phyloP scores from a whole-genome alignment of 2,113 vertebrate species.

The Cheilinus undulatus region DNA sequence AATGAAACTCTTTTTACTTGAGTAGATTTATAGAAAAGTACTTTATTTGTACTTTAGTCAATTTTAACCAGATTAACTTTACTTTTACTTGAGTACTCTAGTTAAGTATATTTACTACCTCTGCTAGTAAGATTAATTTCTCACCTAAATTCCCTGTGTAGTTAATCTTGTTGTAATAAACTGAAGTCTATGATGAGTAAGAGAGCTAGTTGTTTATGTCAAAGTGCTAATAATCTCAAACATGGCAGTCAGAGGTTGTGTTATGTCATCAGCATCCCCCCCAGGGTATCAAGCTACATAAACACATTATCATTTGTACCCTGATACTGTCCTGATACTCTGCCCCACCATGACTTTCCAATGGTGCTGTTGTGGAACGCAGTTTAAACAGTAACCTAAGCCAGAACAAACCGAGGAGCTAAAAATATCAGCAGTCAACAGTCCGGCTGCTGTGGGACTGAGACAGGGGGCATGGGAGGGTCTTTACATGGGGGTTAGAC shows the following conservation, averaged over 20 bases:
- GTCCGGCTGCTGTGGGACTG: slow-evolving; percentile 33
- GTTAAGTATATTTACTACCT: too few species aligned
- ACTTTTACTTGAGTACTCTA: too few species aligned
- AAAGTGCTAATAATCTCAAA: not conserved
- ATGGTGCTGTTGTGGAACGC: slow-evolving; percentile 24
- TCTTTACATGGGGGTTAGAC: slow-evolving; percentile 17
- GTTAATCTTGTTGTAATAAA: not conserved
- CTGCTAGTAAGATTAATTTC: too few species aligned
- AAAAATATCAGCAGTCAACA: slow-evolving; percentile 71
- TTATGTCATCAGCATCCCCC: slow-evolving; percentile 16
- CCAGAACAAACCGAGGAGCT: slow-evolving; percentile 76
- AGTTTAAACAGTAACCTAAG: slow-evolving; percentile 77
- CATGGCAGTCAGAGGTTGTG: not conserved
- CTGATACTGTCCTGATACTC: slow-evolving; percentile 1
- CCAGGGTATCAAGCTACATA: slow-evolving; percentile 18
- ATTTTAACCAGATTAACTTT: too few species aligned
- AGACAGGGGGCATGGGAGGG: slow-evolving; percentile 29
- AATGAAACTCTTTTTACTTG: too few species aligned
- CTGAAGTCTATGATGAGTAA: slow-evolving; percentile 1
- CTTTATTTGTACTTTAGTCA: too few species aligned
- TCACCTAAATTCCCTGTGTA: not conserved
- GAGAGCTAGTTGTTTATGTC: slow-evolving; percentile 21
- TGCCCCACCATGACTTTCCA: slow-evolving; percentile 32
- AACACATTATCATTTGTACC: slow-evolving; percentile 33
- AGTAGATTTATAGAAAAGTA: too few species aligned